phyloP scores from a whole-genome alignment of 2,888 invertebrate genomes.

The Beris chalybata region DNA sequence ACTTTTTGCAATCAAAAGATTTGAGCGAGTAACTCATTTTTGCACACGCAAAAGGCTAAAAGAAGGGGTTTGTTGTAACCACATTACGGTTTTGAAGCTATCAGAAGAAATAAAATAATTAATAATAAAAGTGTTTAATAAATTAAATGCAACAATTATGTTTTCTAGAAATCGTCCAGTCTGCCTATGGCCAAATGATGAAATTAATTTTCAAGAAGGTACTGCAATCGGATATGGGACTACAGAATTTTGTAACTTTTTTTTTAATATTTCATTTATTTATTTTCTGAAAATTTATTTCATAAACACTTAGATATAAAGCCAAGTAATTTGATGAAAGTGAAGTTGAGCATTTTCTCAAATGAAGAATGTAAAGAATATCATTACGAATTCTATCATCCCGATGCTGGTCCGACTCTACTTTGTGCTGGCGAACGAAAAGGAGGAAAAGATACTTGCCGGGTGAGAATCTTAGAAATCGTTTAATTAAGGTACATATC shows the following conservation, averaged over 20 bases:
- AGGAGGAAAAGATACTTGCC: constrained; percentile 17
- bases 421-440: constrained; percentile 27
- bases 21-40: too few species aligned
- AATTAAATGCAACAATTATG: too few species aligned
- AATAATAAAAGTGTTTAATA: too few species aligned
- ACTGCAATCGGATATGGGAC: constrained; percentile 34
- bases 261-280: background rate
- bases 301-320: constrained; percentile 15
- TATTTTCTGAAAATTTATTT: background rate
- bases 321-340: constrained; percentile 25
- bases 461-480: background rate
- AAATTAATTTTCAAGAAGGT: constrained; percentile 3
- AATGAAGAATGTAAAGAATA: constrained; percentile 28
- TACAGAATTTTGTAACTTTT: constrained; percentile 25
- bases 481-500: too few species aligned
- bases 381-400: background rate
- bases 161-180: constrained; percentile 16
- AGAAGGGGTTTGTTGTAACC: too few species aligned
- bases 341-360: constrained; percentile 23
- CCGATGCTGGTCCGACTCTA: constrained; percentile 5
- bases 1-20: too few species aligned
- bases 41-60: too few species aligned
- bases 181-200: constrained; percentile 26
- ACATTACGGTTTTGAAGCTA: too few species aligned
- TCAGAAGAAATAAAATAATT: too few species aligned